phyloP scores from a whole-genome alignment of 2,113 vertebrate genomes.

The Rhinolophus ferrumequinum region DNA sequence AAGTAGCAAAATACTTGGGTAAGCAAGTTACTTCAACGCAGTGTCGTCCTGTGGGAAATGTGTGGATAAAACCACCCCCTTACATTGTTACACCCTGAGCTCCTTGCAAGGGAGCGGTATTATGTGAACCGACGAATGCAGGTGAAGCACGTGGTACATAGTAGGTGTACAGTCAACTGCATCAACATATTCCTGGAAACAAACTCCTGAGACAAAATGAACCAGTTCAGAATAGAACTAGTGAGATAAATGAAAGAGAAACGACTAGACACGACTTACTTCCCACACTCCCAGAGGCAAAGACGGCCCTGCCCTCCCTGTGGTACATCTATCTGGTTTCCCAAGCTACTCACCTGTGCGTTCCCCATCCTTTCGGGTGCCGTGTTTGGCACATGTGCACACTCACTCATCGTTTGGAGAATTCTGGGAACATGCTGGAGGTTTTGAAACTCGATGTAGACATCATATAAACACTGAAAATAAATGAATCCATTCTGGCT shows the following conservation, averaged over 20 bases:
- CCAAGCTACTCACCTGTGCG: accelerated
- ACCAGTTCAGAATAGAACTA: background rate
- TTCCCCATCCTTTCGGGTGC: background rate
- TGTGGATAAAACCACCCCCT: background rate
- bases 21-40: background rate
- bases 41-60: background rate
- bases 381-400: accelerated
- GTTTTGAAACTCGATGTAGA: background rate
- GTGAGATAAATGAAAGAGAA: background rate
- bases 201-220: no score
- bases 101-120: background rate
- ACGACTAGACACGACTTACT: background rate
- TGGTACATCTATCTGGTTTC: accelerated
- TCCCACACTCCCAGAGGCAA: accelerated
- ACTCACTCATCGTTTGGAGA: background rate
- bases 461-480: no score
- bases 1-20: background rate
- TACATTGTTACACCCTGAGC: no score
- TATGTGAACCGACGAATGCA: background rate
- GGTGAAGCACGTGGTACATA: no score
- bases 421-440: accelerated
- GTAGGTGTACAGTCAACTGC: background rate
- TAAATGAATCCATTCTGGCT: background rate
- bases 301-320: accelerated
- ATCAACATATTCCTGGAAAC: background rate